Evolutionary conservation across 2,113 vertebrate species (phyloP).

Genomic region (Daboia siamensis): DNA sequence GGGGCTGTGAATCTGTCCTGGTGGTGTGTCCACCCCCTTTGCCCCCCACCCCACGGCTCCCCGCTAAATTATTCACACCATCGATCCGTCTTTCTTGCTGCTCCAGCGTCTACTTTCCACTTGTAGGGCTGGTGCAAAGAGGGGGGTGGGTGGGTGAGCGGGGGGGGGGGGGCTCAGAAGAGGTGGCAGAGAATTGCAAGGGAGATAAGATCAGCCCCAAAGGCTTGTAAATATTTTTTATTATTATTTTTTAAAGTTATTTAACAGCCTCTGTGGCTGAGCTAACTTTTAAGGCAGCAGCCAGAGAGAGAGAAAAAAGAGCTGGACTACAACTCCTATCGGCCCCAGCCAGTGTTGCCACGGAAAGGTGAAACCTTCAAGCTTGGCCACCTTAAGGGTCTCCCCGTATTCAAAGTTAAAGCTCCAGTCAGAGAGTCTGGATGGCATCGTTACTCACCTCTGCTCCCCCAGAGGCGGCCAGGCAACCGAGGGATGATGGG

Average conservation of each 20-base stretch:
- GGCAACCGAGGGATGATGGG: not conserved
- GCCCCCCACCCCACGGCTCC: not conserved
- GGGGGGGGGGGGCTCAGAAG: not conserved
- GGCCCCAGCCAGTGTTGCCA: not conserved
- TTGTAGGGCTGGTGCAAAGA: not conserved
- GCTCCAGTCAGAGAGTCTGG: not conserved
- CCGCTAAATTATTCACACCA: not conserved
- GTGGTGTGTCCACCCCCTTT: not conserved
- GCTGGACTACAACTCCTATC: not conserved
- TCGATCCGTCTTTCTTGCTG: not conserved
- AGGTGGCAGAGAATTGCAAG: not conserved
- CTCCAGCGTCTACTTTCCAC: not conserved
- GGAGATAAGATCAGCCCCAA: not conserved
- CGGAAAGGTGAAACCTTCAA: not conserved
- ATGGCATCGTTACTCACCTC: not conserved
- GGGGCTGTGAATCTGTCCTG: not conserved
- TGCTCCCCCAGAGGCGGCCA: not conserved
- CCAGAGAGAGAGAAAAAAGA: too few species aligned
- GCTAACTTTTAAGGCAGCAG: not conserved
- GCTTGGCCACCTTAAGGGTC: not conserved
- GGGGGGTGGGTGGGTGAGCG: not conserved
- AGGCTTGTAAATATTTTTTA: not conserved
- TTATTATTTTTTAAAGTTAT: not conserved
- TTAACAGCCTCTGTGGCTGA: not conserved
- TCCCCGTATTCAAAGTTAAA: not conserved